These are phyloP conservation scores for Darevskia nairensis DNA, from an alignment of 2,797 vertebrate species.

Conservation along the genomic window DNA sequence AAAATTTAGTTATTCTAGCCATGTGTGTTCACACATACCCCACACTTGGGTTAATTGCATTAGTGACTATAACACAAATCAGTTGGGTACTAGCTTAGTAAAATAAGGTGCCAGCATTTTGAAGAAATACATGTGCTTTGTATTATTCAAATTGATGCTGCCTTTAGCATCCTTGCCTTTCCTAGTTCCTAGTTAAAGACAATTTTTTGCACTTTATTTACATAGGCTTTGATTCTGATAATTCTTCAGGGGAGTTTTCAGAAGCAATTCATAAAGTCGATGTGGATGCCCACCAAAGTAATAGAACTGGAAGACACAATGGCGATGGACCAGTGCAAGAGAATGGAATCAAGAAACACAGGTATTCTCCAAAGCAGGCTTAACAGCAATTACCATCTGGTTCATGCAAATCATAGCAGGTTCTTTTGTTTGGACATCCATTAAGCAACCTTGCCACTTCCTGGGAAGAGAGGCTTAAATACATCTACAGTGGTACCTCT, in stretches of 20 bases:
- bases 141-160: background rate
- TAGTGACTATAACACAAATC: conserved; percentile 46
- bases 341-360: conserved; percentile 93
- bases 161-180: background rate
- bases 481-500: no score
- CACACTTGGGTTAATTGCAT: background rate
- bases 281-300: conserved; percentile 71
- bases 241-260: conserved; percentile 91
- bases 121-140: background rate
- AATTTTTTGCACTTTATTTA: conserved; percentile 36
- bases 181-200: background rate
- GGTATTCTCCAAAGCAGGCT: conserved; percentile 72
- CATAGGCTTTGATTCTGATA: conserved; percentile 94
- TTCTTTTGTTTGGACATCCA: background rate
- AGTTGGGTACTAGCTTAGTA: conserved; percentile 10
- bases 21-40: background rate
- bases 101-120: background rate
- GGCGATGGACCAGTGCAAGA: conserved; percentile 85
- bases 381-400: background rate
- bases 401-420: background rate
- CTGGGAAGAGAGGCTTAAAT: background rate
- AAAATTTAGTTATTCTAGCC: conserved; percentile 12
- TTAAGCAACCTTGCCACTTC: background rate
- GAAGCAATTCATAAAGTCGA: conserved; percentile 89
- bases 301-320: conserved; percentile 75